Evolutionary conservation across 64 coral and sea anemone genomes (phyloP).

Genomic region (Stylophora pistillata): DNA sequence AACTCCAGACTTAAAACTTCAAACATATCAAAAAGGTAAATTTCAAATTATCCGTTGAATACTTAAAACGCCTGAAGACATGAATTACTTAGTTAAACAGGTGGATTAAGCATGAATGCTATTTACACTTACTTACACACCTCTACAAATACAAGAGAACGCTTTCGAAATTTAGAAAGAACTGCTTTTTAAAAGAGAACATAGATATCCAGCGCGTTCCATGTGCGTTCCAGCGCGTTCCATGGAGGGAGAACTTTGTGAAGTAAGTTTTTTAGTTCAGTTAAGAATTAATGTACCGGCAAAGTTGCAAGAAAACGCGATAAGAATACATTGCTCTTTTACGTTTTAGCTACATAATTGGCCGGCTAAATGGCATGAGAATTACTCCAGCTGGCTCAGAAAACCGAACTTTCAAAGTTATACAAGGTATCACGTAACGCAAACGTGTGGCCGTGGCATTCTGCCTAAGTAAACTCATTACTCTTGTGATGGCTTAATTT

Average conservation of each 20-base stretch:
- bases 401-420: neutral
- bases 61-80: neutral
- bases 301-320: neutral
- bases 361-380: neutral
- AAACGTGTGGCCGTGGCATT: neutral
- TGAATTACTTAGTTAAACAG: neutral
- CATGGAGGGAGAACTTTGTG: neutral
- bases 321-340: neutral
- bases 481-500: neutral
- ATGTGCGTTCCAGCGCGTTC: no score
- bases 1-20: no score
- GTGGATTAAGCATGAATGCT: neutral
- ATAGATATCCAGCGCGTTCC: no score
- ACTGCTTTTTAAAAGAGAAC: neutral
- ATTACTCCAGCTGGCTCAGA: neutral
- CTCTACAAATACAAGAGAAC: slow-evolving; percentile 1
- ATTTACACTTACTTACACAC: slow-evolving; percentile 11
- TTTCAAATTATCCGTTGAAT: neutral
- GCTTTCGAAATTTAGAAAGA: neutral
- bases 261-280: neutral
- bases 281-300: no score
- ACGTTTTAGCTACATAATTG: neutral
- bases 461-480: slow-evolving; percentile 31
- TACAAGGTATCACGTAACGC: neutral
- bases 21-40: no score